Base-by-base conservation (phyloP, 2,888 invertebrate genomes). In the Uropetala carovei region DNA sequence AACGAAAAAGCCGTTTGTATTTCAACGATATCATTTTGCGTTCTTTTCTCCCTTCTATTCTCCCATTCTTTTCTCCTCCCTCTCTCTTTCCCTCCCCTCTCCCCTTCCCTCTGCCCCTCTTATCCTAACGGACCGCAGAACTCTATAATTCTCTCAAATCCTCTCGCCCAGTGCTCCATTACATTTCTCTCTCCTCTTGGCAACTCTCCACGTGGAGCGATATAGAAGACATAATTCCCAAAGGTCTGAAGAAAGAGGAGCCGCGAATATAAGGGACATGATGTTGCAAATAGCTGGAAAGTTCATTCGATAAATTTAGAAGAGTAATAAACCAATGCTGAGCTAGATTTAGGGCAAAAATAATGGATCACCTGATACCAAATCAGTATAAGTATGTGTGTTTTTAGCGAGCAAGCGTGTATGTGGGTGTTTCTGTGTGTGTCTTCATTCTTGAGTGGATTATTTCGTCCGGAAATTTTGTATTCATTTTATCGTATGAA, bases 131-230 rank as follows among this genome's bases (percentile, higher is more conserved):
- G 43, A 43, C 75, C 22, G 27, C 27, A 27, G 22, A 75, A 75
- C n/a, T 22, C 75, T 75, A 75, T 75, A 75, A 75, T 75, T 75
- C 75, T 75, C 75, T 22, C 75, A 22, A 75, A 75, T 75, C 75
- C 75, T 75, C 68, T 68, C 18, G 68, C 68, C 68, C n/a, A 68
- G n/a, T 18, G 68, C 68, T 68, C 75, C 27, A 75, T 75, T 75
- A n/a, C 22, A 75, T 27, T 27, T 27, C 64, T n/a, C n/a, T 16
- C 64, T 64, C 68, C 18, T 27, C 75, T 43, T 75, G 75, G 75
- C 75, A 75, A 75, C 18, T 75, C 13, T 75, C 75, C 75, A 75
- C 75, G 18, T 68, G 68, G 68, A 68, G 27, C 75, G 27, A 75
- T 75, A 75, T 75, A 75, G 27, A 75, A 75, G 75, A 27, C n/a